Conservation (phyloP, 1,140 invertebrate genomes). For the Pantala flavescens region DNA sequence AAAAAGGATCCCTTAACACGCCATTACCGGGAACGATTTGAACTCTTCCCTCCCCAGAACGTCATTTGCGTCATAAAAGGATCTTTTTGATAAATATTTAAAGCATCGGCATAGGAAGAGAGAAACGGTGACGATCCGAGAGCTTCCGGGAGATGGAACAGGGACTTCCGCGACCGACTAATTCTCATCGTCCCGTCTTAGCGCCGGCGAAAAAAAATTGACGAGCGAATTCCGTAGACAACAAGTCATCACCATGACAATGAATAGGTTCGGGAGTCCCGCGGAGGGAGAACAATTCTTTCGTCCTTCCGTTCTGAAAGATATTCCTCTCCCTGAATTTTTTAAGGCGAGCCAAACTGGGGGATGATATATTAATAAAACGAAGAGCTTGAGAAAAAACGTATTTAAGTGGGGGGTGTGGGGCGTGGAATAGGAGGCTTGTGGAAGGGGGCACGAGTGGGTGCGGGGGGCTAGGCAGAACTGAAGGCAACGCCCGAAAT, state of each 20-base stretch:
- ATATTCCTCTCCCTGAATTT: background rate
- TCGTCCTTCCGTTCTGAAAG: background rate
- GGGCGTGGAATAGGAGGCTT: too few relatives aligned
- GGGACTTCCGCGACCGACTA: background rate
- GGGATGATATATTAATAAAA: slow-evolving; percentile 8
- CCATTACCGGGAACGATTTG: background rate
- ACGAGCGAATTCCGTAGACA: background rate
- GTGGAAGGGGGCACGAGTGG: background rate
- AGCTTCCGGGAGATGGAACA: background rate
- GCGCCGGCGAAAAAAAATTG: background rate
- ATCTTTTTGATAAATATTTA: slow-evolving; percentile 1
- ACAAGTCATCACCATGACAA: slow-evolving; percentile 1
- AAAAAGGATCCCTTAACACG: too few relatives aligned
- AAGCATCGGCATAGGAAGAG: background rate
- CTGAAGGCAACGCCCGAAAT: background rate
- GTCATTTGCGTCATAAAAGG: slow-evolving; percentile 9
- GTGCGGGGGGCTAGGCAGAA: background rate
- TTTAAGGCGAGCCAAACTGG: background rate
- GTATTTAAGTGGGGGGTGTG: background rate
- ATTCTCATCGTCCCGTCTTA: background rate
- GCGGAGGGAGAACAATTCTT: background rate
- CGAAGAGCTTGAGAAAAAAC: slow-evolving; percentile 1
- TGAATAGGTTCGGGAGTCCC: background rate
- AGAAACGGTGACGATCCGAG: background rate
- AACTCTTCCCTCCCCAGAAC: background rate